A percentile compares a stretch with the other conserved stretches of the same genome.
Conservation (phyloP, 1,140 invertebrate species). For the Ridgeia piscesae region DNA sequence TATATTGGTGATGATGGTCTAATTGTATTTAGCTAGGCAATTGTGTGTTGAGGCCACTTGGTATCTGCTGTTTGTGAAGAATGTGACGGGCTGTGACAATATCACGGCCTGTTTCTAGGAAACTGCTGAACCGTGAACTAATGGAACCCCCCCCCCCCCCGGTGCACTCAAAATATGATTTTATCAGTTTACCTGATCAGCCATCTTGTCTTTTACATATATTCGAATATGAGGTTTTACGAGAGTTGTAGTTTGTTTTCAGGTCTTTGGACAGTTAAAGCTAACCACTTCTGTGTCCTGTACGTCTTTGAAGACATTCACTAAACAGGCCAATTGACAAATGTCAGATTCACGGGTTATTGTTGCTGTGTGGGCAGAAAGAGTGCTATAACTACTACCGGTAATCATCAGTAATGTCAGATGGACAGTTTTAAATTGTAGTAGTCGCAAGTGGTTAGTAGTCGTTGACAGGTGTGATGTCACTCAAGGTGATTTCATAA, state of each 20-base stretch:
- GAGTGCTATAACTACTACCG: not conserved
- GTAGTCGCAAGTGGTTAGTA: not conserved
- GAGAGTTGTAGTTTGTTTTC: not conserved
- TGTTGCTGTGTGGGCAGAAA: not conserved
- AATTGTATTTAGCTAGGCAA: not conserved
- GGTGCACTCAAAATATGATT: not conserved
- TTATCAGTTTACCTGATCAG: not conserved
- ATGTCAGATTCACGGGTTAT: not conserved
- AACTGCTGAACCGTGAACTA: not conserved
- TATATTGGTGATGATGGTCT: not conserved
- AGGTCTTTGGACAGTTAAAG: not conserved
- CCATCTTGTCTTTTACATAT: not conserved
- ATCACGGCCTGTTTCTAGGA: not conserved
- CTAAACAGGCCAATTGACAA: not conserved
- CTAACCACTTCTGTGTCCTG: not conserved
- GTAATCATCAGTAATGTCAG: not conserved
- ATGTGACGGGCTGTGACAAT: not conserved
- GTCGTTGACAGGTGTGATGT: not conserved
- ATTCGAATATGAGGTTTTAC: not conserved
- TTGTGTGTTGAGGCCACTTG: not conserved
- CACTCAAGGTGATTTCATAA: too few relatives aligned
- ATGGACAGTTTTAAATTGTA: not conserved
- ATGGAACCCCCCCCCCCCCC: not conserved
- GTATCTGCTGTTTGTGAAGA: not conserved
- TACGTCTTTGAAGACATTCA: not conserved